phyloP scores from a whole-genome alignment of 53 echinoderm and acorn worm genomes.

The Crossaster papposus region DNA sequence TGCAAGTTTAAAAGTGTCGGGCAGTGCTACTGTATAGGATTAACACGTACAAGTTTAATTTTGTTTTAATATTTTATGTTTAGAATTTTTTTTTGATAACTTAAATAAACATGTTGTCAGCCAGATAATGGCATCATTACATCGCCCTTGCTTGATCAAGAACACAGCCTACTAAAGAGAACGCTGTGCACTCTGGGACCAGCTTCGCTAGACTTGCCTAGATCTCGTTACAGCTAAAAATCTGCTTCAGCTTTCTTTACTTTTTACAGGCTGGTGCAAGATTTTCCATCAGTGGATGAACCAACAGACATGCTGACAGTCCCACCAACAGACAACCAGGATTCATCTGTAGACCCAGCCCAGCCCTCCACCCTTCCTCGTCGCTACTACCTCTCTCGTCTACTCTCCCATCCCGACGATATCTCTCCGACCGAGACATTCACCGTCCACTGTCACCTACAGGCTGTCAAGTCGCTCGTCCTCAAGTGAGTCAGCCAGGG shows the following conservation, averaged over 20 bases:
- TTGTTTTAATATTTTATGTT: too few species aligned
- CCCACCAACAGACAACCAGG: neutral
- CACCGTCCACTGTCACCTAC: constrained; percentile 36
- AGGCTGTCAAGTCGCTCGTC: constrained; percentile 14
- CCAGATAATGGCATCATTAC: too few species aligned
- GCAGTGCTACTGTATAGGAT: too few species aligned
- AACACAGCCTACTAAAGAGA: too few species aligned
- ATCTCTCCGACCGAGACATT: neutral
- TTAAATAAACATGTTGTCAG: too few species aligned
- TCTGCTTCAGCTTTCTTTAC: neutral
- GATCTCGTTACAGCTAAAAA: too few species aligned
- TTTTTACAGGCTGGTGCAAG: neutral
- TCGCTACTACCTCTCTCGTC: constrained; percentile 5
- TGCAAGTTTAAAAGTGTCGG: too few species aligned
- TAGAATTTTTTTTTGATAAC: too few species aligned
- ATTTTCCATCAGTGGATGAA: neutral
- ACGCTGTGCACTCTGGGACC: too few species aligned
- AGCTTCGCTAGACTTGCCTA: too few species aligned
- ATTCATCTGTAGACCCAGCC: neutral
- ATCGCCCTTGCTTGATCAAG: too few species aligned
- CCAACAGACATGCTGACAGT: neutral
- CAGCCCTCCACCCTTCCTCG: neutral
- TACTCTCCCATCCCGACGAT: neutral
- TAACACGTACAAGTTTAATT: too few species aligned
- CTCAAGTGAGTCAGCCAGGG: constrained; percentile 34